A percentile compares a stretch with the other conserved stretches of the same genome.
phyloP scores from a whole-genome alignment of 2,113 vertebrate species.

The Cebus imitator region DNA sequence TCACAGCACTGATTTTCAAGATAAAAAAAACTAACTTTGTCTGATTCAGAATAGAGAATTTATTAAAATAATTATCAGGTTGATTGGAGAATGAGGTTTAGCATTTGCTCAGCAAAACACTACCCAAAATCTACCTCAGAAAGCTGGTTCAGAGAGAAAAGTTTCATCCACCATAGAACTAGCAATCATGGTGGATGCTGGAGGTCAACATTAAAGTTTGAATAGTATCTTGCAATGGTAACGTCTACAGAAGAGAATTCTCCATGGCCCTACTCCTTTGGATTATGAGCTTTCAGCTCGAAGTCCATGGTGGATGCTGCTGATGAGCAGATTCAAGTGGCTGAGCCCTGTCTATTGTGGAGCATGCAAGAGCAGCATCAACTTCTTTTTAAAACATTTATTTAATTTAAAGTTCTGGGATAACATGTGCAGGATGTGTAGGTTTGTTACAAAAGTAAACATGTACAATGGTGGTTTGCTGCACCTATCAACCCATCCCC shows the following conservation, averaged over 20 bases:
- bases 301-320: not conserved
- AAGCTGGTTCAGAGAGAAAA: not conserved
- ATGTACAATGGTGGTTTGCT: no score
- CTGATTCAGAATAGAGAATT: not conserved
- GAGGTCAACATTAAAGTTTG: not conserved
- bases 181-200: no score
- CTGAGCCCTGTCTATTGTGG: not conserved
- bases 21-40: not conserved
- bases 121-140: not conserved
- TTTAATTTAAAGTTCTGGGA: no score
- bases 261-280: not conserved
- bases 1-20: not conserved
- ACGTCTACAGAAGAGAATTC: not conserved
- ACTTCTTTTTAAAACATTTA: no score
- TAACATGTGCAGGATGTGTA: no score
- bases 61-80: not conserved
- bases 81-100: not conserved
- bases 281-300: not conserved
- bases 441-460: no score
- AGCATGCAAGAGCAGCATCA: not conserved
- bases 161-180: not conserved
- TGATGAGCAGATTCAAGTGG: not conserved
- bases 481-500: no score
- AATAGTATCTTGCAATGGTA: not conserved
- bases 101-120: not conserved